phyloP scores from a whole-genome alignment of 2,888 invertebrate species.

The Nebria salina region DNA sequence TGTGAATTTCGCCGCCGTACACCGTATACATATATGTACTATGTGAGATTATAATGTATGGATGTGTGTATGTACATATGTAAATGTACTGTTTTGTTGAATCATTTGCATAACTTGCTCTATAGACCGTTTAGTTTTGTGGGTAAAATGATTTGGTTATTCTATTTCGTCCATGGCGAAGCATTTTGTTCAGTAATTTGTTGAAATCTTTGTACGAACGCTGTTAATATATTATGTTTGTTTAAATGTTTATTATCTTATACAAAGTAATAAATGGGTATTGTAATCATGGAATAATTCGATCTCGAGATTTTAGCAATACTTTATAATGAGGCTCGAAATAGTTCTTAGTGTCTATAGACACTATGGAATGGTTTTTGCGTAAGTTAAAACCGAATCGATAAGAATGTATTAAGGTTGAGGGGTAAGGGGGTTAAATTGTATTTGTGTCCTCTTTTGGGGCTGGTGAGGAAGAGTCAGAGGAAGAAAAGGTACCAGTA shows the following conservation, averaged over 20 bases:
- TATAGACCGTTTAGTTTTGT: not conserved
- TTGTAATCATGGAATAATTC: too few species aligned
- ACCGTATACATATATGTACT: not conserved
- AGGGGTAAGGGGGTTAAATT: not conserved
- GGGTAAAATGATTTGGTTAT: not conserved
- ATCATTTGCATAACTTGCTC: not conserved
- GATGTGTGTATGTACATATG: not conserved
- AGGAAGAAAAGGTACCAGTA: not conserved
- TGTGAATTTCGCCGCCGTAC: not conserved
- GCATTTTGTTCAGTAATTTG: not conserved
- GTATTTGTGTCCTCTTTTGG: not conserved
- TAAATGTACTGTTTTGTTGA: not conserved
- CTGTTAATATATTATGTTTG: too few species aligned
- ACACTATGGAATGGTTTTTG: too few species aligned
- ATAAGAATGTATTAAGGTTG: not conserved
- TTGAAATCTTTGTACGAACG: not conserved
- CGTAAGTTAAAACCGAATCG: constrained; percentile 3
- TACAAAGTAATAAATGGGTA: too few species aligned
- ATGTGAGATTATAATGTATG: not conserved
- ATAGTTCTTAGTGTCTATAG: too few species aligned
- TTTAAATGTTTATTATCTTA: too few species aligned
- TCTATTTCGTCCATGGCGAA: not conserved
- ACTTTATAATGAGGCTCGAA: too few species aligned
- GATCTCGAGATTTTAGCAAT: too few species aligned
- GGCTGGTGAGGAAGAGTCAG: too few species aligned